Conservation (phyloP, 1,140 invertebrate genomes). For the Ditylenchus dipsaci region DNA sequence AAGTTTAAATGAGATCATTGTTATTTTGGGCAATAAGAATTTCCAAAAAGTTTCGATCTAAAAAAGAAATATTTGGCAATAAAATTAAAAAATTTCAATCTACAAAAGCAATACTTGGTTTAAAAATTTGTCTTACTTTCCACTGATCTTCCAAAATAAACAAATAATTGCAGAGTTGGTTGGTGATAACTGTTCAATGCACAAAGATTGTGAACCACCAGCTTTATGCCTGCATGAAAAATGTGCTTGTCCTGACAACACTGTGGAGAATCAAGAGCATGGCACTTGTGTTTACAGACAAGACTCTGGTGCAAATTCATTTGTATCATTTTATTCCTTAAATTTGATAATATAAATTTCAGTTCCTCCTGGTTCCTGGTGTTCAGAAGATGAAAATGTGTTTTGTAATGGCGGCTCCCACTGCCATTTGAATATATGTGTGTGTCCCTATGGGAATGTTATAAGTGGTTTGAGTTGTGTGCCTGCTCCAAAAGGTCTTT, state of each 20-base stretch:
- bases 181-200: conserved; percentile 9
- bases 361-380: conserved; percentile 18
- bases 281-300: conserved; percentile 14
- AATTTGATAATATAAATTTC: background rate
- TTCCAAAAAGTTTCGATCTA: too few relatives aligned
- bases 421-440: conserved; percentile 22
- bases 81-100: too few relatives aligned
- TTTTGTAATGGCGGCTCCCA: conserved; percentile 7
- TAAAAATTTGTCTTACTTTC: too few relatives aligned
- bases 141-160: too few relatives aligned
- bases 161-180: conserved; percentile 9
- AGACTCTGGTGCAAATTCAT: background rate
- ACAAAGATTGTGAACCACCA: conserved; percentile 32
- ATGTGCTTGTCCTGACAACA: conserved; percentile 23
- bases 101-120: too few relatives aligned
- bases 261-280: conserved; percentile 2
- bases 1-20: too few relatives aligned
- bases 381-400: background rate
- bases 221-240: conserved; percentile 21
- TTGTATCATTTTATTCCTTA: background rate
- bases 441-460: conserved; percentile 21
- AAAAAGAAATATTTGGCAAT: too few relatives aligned
- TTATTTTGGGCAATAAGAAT: too few relatives aligned
- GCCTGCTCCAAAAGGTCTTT: conserved; percentile 8
- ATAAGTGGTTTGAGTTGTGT: conserved; percentile 6